Base-by-base conservation (phyloP, 2,113 vertebrate genomes). In the Ranitomeya imitator region DNA sequence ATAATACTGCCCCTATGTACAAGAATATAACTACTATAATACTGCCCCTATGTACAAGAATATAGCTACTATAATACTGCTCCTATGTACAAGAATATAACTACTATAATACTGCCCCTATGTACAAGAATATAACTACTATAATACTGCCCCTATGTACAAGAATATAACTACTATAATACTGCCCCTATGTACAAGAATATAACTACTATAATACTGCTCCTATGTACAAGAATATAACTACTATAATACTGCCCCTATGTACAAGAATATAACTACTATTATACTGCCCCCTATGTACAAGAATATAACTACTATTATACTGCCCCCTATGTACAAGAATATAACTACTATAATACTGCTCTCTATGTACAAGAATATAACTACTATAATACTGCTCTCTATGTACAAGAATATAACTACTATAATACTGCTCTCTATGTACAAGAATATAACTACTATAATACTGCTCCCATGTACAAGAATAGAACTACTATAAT, bases 201-300 rank as follows among this genome's bases (percentile, higher is more conserved):
- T 69, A 69, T 69, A 69, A 69, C 65, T 69, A 69, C 63, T 67
- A 67, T 67, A 67, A 67, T 67, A n/a, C 63, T 67, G 21, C 63
- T 10, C 63, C 63, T 67, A 67, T 67, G 21, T 67, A 23, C 63
- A 67, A 67, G 63, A 67, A 67, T 67, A 67, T 67, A 67, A 67
- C 63, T 67, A 67, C 63, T 67, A 67, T 67, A 67, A 67, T 31
- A 31, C 26, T 31, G 26, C 26, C 26, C 26, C 26, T 31, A 31
- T 31, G 26, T 31, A 31, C 26, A 31, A 31, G 26, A 31, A 31
- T 31, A 31, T 31, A 31, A 31, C 26, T 31, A 31, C 26, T 31
- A 31, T 31, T 1, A 31, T 31, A 31, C 26, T 31, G 26, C 26
- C 26, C 26, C 26, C 26, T 31, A 31, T 31, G 26, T 31, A 31